Conservation (phyloP, 2,888 invertebrate species). For the Rhogogaster chlorosoma region DNA sequence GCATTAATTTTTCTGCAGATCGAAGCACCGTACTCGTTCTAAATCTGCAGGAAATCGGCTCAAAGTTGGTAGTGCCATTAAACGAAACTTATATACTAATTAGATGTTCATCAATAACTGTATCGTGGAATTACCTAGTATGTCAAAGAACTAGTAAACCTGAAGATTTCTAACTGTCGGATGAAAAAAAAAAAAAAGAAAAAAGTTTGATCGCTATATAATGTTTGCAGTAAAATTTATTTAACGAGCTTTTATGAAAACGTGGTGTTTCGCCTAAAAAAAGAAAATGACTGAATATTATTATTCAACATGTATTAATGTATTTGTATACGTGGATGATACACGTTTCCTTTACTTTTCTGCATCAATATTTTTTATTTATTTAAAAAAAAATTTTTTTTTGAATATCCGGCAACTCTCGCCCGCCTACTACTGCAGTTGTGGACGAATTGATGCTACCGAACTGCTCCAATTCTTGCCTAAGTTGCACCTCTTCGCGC, state of each 20-base stretch:
- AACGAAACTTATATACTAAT: neutral
- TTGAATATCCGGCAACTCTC: constrained; percentile 10
- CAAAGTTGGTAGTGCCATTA: neutral
- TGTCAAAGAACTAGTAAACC: neutral
- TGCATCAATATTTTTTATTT: neutral
- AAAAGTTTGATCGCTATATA: neutral
- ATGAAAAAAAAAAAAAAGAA: neutral
- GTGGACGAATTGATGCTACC: constrained; percentile 60
- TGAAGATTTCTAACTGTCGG: neutral
- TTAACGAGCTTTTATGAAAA: neutral
- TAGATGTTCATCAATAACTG: neutral
- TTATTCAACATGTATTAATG: neutral
- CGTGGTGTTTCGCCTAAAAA: neutral
- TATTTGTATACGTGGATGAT: neutral
- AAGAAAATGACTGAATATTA: neutral
- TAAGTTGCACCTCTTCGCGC: constrained; percentile 66
- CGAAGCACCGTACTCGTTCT: neutral
- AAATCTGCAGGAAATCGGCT: constrained; percentile 3
- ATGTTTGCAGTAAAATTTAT: neutral
- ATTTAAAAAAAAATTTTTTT: constrained; percentile 19
- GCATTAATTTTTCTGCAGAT: neutral
- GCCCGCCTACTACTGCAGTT: neutral
- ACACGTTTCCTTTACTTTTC: neutral
- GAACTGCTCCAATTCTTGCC: constrained; percentile 66
- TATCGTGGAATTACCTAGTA: neutral